A percentile compares a stretch with the other conserved stretches of the same genome.
phyloP scores from a whole-genome alignment of 2,888 invertebrate species.

The Brenthis daphne region DNA sequence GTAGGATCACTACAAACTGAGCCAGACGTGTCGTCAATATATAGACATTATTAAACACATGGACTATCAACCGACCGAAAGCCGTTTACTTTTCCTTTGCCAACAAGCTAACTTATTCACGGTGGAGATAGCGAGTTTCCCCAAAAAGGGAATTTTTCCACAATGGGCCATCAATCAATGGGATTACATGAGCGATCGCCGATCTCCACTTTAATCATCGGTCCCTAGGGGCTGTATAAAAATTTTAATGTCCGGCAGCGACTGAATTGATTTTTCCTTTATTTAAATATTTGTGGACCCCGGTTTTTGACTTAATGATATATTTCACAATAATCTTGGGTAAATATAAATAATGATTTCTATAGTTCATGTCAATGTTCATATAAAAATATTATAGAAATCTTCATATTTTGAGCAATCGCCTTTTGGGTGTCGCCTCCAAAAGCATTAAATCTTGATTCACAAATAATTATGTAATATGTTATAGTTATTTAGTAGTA shows the following conservation, averaged over 20 bases:
- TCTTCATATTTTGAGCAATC: no score
- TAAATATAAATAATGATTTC: not conserved
- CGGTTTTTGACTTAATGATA: not conserved
- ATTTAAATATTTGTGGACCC: conserved; percentile 15
- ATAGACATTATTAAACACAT: not conserved
- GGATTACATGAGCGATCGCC: conserved; percentile 58
- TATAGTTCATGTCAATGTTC: no score
- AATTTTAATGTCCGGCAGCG: conserved; percentile 30
- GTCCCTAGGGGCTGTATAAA: conserved; percentile 46
- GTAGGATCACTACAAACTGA: no score
- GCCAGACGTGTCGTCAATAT: no score
- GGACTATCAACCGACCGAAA: conserved; percentile 25
- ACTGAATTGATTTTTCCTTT: conserved; percentile 27
- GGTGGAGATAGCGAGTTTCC: conserved; percentile 51
- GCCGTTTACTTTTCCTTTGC: conserved; percentile 7
- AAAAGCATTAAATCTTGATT: no score
- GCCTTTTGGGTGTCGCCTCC: no score
- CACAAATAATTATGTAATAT: no score
- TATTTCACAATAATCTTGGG: not conserved
- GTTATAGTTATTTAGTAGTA: no score
- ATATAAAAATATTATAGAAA: no score
- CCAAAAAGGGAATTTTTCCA: conserved; percentile 64
- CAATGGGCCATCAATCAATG: conserved; percentile 72
- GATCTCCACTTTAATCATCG: conserved; percentile 65
- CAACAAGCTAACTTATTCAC: conserved; percentile 46